These are phyloP conservation scores for Caenorhabditis afra DNA, from an alignment of 2,888 invertebrate species.

Conservation along the genomic window DNA sequence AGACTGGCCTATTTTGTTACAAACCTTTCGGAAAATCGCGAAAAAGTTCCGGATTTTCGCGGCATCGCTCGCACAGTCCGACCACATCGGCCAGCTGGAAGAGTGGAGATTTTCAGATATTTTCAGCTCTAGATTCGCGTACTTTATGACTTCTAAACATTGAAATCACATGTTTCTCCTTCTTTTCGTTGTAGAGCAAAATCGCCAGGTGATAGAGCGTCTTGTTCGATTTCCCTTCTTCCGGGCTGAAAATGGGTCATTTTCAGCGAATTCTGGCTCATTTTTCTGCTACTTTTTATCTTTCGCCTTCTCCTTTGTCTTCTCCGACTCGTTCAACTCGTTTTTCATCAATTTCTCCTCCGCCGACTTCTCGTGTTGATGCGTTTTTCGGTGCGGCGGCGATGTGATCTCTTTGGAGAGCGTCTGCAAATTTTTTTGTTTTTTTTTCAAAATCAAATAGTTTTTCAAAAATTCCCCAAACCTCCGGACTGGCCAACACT, in stretches of 20 bases:
- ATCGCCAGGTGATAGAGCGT: slow-evolving; percentile 60
- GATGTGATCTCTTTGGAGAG: slow-evolving; percentile 7
- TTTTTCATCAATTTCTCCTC: slow-evolving; percentile 50
- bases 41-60: slow-evolving; percentile 67
- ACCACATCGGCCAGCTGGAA: slow-evolving; percentile 64
- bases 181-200: slow-evolving; percentile 55
- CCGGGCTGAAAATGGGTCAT: slow-evolving; percentile 7
- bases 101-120: not conserved
- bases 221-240: slow-evolving; percentile 34
- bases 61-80: slow-evolving; percentile 66
- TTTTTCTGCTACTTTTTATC: slow-evolving; percentile 31
- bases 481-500: slow-evolving; percentile 42
- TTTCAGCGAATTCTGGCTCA: not conserved
- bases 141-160: slow-evolving; percentile 63
- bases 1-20: too few species aligned
- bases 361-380: slow-evolving; percentile 33
- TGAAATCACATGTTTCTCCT: slow-evolving; percentile 57
- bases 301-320: too few species aligned
- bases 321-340: slow-evolving; percentile 35
- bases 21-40: slow-evolving; percentile 55
- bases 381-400: not conserved
- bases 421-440: slow-evolving; percentile 6
- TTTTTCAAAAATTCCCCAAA: not conserved
- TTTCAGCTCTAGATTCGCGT: too few species aligned
- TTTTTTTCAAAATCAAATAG: not conserved